Conservation (phyloP, 2,888 invertebrate species). For the Eulithis testata region DNA sequence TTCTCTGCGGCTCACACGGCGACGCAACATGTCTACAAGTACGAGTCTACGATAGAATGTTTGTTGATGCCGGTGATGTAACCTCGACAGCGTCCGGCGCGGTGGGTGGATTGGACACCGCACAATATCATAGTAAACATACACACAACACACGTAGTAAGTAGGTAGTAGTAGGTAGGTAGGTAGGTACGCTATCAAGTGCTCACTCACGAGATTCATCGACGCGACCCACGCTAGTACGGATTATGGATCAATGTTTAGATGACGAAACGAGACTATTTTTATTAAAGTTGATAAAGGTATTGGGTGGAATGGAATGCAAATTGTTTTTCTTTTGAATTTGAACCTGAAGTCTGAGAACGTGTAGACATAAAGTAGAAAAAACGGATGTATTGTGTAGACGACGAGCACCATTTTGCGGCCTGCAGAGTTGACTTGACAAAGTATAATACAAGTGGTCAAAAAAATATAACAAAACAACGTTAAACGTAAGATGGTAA, state of each 20-base stretch:
- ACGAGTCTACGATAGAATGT: constrained; percentile 1
- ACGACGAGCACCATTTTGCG: neutral
- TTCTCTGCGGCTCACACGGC: constrained; percentile 25
- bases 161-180: neutral
- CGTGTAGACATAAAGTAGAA: no score
- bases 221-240: constrained; percentile 6
- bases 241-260: neutral
- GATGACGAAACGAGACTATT: neutral
- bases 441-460: neutral
- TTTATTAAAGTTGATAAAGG: neutral
- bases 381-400: no score
- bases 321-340: neutral
- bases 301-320: neutral
- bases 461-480: constrained; percentile 18
- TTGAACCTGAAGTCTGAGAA: neutral
- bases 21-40: constrained; percentile 6
- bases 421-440: no score
- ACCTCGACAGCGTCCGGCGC: constrained; percentile 24
- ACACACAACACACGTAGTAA: constrained; percentile 13
- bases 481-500: constrained; percentile 23
- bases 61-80: constrained; percentile 32
- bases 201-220: constrained; percentile 18
- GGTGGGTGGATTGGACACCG: constrained; percentile 36
- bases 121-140: constrained; percentile 9
- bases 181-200: constrained; percentile 16